Percentiles rank a stretch among this genome's conserved stretches.
These are phyloP conservation scores for Tragelaphus buxtoni DNA, from an alignment of 2,113 vertebrate genomes.

Conservation along the genomic window DNA sequence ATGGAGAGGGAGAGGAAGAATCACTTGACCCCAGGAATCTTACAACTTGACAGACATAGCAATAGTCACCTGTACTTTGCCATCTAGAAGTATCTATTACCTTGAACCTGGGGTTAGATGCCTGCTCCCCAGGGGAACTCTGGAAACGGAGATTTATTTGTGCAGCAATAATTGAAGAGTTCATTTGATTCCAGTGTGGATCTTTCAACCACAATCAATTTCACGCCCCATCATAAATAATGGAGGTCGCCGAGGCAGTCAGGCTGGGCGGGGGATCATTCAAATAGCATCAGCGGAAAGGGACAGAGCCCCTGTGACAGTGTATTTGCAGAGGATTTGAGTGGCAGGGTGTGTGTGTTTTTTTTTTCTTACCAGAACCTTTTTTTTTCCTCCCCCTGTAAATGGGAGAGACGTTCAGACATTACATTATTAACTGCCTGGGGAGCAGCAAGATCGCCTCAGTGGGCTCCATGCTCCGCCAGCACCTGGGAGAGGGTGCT, in stretches of 20 bases:
- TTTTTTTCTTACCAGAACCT: background rate
- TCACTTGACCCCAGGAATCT: constrained; percentile 60
- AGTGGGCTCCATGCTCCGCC: rapidly evolving
- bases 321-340: constrained; percentile 68
- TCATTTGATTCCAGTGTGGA: constrained; percentile 86
- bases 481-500: rapidly evolving
- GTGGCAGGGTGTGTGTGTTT: constrained; percentile 38
- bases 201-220: constrained; percentile 88
- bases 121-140: constrained; percentile 61
- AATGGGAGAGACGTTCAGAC: background rate
- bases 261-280: constrained; percentile 60
- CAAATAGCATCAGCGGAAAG: constrained; percentile 59
- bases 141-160: constrained; percentile 79
- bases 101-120: constrained; percentile 68
- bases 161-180: constrained; percentile 83
- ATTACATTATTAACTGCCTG: background rate
- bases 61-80: constrained; percentile 61
- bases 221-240: constrained; percentile 81
- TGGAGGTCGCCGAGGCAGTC: constrained; percentile 77
- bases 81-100: constrained; percentile 71
- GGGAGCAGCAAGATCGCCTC: background rate
- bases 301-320: constrained; percentile 61
- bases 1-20: rapidly evolving
- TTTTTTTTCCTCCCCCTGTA: background rate
- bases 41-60: constrained; percentile 56